phyloP scores from a whole-genome alignment of 2,888 invertebrate genomes.

The Drosophila aldrichi region DNA sequence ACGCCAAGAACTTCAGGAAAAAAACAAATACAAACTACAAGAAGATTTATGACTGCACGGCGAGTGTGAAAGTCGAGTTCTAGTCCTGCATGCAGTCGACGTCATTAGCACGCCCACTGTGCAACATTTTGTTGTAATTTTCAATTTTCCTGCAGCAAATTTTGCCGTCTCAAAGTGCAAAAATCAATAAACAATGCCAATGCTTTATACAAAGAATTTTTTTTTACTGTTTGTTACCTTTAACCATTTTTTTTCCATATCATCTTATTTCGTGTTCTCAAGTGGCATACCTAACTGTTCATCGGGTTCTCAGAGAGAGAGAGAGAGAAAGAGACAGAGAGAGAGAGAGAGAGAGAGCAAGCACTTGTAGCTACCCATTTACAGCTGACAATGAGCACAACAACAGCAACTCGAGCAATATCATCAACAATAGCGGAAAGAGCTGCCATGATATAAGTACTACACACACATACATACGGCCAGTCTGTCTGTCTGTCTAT shows the following conservation, averaged over 20 bases:
- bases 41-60: constrained; percentile 50
- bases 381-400: constrained; percentile 55
- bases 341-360: constrained; percentile 17
- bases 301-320: constrained; percentile 21
- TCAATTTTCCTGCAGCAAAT: constrained; percentile 1
- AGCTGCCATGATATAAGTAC: constrained; percentile 53
- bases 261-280: constrained; percentile 68
- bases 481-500: too few species aligned
- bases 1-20: constrained; percentile 54
- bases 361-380: constrained; percentile 67
- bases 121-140: constrained; percentile 50
- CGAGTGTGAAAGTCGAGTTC: constrained; percentile 34
- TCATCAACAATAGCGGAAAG: constrained; percentile 62
- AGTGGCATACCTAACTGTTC: constrained; percentile 61
- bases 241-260: constrained; percentile 37
- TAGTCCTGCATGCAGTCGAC: constrained; percentile 15
- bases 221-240: constrained; percentile 32
- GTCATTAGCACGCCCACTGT: constrained; percentile 59
- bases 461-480: constrained; percentile 24
- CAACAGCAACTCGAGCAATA: constrained; percentile 49
- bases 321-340: background rate
- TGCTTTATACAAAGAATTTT: constrained; percentile 50
- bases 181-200: constrained; percentile 76
- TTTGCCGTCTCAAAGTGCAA: constrained; percentile 60
- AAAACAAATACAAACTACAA: constrained; percentile 23